Base-by-base conservation (phyloP, 2,888 invertebrate genomes). In the Monochamus alternatus region DNA sequence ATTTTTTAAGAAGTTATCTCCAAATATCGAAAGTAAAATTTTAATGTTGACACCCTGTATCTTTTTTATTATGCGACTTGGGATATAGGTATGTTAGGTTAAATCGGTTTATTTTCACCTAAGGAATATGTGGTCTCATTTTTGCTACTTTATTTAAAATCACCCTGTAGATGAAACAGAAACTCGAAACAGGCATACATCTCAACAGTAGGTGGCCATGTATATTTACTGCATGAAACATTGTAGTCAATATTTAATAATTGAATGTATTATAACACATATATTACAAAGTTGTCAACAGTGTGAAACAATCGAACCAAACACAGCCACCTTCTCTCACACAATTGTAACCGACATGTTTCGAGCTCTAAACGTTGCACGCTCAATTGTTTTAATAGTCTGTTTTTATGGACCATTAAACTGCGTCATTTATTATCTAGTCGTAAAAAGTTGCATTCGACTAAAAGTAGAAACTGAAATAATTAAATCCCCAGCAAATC, bases 371-470 rank as follows among this genome's bases (percentile, higher is more conserved):
- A 65, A 65, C 64, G 22, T 47, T 22, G 47, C 64, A 44, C 44
- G 64, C 30, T 51, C 10, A 65, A 65, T 65, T 65, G 64, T 65
- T 65, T 65, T 65, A 65, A 65, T 64, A 65, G 64, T 30, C 22
- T 4, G 51, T 65, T 65, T 65, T 65, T 65, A 65, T 51, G 47
- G 47, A 30, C 64, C 64, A 65, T 65, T 47, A 65, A 51, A 64
- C 43, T 22, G 22, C 43, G 44, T 47, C 64, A 51, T 65, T 65
- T 65, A 65, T 65, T 47, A 65, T 65, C 64, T 51, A 31, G 64
- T 22, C 14, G 64, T 65, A 65, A 65, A 65, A 65, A 65, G 47
- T 65, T 65, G 64, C 64, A 65, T 51, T 30, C 10, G 12, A 51
- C 30, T 22, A 51, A 64, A 64, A 44, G 64, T 51, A 47, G 51